Base-by-base conservation (phyloP, 2,797 vertebrate genomes). In the Ceyx erithaca region DNA sequence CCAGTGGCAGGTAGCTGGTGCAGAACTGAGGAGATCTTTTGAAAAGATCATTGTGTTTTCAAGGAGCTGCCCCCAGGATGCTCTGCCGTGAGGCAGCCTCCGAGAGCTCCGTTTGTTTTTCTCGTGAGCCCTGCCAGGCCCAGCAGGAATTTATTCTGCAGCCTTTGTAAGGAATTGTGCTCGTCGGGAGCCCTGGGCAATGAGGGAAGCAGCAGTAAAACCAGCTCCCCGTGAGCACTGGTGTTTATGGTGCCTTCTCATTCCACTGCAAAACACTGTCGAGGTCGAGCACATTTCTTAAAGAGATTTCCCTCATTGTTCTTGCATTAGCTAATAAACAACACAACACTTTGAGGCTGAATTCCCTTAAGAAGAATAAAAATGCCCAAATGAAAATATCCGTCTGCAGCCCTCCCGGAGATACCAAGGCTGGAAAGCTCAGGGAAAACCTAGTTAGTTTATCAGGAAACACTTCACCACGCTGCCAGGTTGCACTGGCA, bases 401-500 rank as follows among this genome's bases (percentile, higher is more conserved):
- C 54, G 37, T 11, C 3, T 3, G 15, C 33, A 43, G 52, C 43
- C 35, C 45, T 59, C 51, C 21, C 5, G 45, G 58, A 57, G 51
- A 55, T 62, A 63, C 40, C 2, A 1, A 23, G 70, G 52, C 57
- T 89, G 68, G 51, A 19, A 54, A 43, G 57, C 54, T 73, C 46
- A 8, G 22, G 45, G 49, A 46, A 6, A 5, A 20, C 7, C 10
- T 2, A 1, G 15, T 22, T 49, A 59, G 51, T 26, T 33, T 63
- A 55, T 69, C 71, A 11, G 8, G 12, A 19, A 58, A 5, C 54
- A 8, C 28, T 35, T 19, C 31, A 21, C 12, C 9, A 4, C 0
- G 2, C 40, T 69, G 76, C 6, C 3, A 2, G 19, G 18, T 30
- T 9, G 6, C 19, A 2, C 9, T 10, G 0, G 6, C 45, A 5